Percentiles rank a stretch among this genome's conserved stretches.
Conservation (phyloP, 2,113 vertebrate genomes). For the Ahaetulla prasina region DNA sequence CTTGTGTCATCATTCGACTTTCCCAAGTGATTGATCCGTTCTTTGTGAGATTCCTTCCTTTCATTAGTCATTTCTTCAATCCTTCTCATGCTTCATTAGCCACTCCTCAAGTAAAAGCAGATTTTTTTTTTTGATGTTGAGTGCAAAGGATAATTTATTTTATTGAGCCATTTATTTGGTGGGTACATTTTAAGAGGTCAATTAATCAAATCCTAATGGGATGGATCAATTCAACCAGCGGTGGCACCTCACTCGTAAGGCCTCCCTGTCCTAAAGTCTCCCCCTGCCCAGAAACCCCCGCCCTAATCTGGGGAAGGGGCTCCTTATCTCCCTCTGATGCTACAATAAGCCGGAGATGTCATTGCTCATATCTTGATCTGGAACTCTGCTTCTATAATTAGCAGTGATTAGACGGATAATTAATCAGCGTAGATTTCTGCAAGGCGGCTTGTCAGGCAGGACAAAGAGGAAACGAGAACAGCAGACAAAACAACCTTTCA, state of each 20-base stretch:
- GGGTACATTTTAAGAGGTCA: slow-evolving; percentile 70
- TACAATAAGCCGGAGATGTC: accelerated
- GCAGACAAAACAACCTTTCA: not conserved
- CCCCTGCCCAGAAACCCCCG: accelerated
- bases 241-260: not conserved
- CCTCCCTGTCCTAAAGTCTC: not conserved
- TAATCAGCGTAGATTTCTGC: accelerated
- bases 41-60: slow-evolving; percentile 59
- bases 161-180: slow-evolving; percentile 73
- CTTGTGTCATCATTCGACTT: not conserved
- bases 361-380: not conserved
- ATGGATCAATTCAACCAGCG: slow-evolving; percentile 28
- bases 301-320: not conserved
- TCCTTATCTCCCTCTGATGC: not conserved
- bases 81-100: slow-evolving; percentile 60
- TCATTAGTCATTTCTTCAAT: slow-evolving; percentile 58
- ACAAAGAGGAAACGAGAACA: not conserved
- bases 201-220: slow-evolving; percentile 67
- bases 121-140: slow-evolving; percentile 38
- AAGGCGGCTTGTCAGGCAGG: accelerated
- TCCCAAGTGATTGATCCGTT: slow-evolving; percentile 45
- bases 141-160: slow-evolving; percentile 66
- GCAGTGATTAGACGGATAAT: not conserved
- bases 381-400: not conserved
- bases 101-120: slow-evolving; percentile 56